Evolutionary conservation across 2,888 invertebrate genomes (phyloP).

Genomic region (Hydraecia micacea): DNA sequence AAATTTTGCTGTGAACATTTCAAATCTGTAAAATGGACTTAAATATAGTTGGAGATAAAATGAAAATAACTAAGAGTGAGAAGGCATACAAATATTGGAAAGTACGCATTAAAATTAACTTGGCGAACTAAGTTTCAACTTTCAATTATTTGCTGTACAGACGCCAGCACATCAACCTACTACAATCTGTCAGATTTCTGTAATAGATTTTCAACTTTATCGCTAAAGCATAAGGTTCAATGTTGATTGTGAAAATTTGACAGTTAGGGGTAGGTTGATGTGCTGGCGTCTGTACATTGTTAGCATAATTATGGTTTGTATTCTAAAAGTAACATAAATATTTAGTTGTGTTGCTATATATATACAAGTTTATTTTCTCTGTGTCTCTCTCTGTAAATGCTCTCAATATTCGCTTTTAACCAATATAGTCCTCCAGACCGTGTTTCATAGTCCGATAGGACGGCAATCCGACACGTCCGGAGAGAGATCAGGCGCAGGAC

Average conservation of each 20-base stretch:
- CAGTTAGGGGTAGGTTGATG: no score
- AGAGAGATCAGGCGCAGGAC: no score
- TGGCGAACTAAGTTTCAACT: constrained; percentile 25
- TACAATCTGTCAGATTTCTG: no score
- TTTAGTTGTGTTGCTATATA: neutral
- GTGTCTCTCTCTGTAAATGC: neutral
- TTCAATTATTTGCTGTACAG: constrained; percentile 25
- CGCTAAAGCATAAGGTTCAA: no score
- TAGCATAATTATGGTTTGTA: constrained; percentile 1
- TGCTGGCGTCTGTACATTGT: neutral
- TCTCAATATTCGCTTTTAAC: neutral
- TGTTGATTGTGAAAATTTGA: no score
- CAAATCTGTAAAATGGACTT: neutral
- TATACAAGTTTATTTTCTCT: neutral
- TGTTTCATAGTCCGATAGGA: no score
- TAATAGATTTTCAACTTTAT: no score
- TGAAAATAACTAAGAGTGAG: constrained; percentile 13
- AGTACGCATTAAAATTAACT: constrained; percentile 44
- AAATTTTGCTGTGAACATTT: neutral
- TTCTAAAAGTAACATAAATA: constrained; percentile 4
- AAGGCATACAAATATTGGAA: constrained; percentile 37
- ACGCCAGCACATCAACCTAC: no score
- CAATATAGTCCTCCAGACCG: no score
- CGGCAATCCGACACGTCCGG: no score
- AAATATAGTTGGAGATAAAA: constrained; percentile 7